phyloP scores from a whole-genome alignment of 2,888 invertebrate genomes.

The Microctonus aethiopoides region DNA sequence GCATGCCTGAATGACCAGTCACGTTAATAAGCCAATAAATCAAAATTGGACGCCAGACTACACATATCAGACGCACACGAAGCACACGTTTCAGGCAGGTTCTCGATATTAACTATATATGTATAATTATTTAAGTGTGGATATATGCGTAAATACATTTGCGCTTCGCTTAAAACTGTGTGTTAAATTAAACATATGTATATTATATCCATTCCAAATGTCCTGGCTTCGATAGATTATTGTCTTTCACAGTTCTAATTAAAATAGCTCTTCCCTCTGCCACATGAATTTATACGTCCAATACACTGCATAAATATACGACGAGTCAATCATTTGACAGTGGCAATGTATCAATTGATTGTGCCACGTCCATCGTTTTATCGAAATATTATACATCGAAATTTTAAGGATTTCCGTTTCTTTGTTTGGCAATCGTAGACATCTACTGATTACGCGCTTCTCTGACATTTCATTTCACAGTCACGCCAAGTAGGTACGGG shows the following conservation, averaged over 20 bases:
- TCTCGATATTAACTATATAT: slow-evolving; percentile 27
- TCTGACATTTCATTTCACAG: neutral
- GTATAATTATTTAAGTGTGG: slow-evolving; percentile 15
- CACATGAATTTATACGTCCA: neutral
- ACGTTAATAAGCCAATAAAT: slow-evolving; percentile 60
- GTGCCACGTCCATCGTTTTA: neutral
- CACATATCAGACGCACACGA: slow-evolving; percentile 57
- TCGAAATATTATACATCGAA: neutral
- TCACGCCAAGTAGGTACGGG: neutral
- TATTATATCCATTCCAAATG: slow-evolving; percentile 12
- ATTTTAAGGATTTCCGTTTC: slow-evolving; percentile 24
- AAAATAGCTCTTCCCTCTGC: slow-evolving; percentile 35
- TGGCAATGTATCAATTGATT: no score
- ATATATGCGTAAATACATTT: neutral
- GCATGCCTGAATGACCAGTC: slow-evolving; percentile 49
- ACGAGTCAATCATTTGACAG: no score
- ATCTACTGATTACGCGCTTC: neutral
- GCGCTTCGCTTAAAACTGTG: slow-evolving; percentile 45
- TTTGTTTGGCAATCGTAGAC: neutral
- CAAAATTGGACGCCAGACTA: slow-evolving; percentile 55
- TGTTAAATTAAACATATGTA: slow-evolving; percentile 47
- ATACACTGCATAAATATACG: neutral
- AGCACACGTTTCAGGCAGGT: slow-evolving; percentile 37
- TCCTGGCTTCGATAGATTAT: slow-evolving; percentile 52
- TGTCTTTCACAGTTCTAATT: slow-evolving; percentile 52